Conservation (phyloP, 2,797 vertebrate genomes). For the Caiman crocodilus region DNA sequence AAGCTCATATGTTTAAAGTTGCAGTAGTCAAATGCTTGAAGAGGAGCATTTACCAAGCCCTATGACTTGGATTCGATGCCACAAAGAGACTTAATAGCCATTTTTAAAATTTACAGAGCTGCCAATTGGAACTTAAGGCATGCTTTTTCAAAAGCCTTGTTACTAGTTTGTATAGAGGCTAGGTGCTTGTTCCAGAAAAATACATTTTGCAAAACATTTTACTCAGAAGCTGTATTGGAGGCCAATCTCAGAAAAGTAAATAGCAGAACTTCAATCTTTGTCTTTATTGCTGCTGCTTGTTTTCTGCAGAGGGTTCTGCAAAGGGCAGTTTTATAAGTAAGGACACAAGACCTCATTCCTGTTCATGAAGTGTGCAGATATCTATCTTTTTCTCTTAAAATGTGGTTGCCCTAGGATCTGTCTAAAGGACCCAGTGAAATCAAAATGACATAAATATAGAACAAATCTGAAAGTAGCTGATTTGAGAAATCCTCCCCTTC, state of each 20-base stretch:
- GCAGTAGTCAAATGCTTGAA: not conserved
- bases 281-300: not conserved
- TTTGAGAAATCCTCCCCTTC: not conserved
- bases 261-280: not conserved
- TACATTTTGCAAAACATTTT: not conserved
- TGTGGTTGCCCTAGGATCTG: not conserved
- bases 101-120: not conserved
- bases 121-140: not conserved
- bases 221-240: not conserved
- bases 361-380: not conserved
- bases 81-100: not conserved
- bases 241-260: not conserved
- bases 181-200: not conserved
- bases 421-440: not conserved
- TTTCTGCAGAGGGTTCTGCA: not conserved
- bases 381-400: not conserved
- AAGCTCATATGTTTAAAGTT: not conserved
- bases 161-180: not conserved
- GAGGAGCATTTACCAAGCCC: not conserved
- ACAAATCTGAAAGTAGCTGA: not conserved
- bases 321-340: not conserved
- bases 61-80: not conserved
- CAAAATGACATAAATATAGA: not conserved
- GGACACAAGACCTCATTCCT: not conserved
- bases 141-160: not conserved